Conservation (phyloP, 2,888 invertebrate genomes). For the Rambutsinella grinnellia region DNA sequence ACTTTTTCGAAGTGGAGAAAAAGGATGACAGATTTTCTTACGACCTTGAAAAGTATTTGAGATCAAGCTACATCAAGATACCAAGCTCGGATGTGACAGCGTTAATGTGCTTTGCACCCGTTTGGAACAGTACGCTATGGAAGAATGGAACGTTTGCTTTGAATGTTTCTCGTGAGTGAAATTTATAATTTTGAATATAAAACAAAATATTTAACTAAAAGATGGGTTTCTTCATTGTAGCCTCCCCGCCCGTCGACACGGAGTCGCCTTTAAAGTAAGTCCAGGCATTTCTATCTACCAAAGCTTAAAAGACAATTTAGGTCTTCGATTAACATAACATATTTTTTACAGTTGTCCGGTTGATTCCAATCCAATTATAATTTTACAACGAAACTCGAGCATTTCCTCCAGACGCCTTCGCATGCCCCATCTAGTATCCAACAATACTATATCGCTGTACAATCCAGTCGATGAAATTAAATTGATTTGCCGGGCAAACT, state of each 20-base stretch:
- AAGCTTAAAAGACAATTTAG: not conserved
- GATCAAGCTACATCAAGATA: conserved; percentile 55
- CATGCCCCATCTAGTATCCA: conserved; percentile 52
- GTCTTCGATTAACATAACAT: not conserved
- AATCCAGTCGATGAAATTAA: conserved; percentile 58
- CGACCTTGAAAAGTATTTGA: conserved; percentile 52
- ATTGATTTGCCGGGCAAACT: conserved; percentile 58
- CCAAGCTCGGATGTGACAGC: conserved; percentile 45
- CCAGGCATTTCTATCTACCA: not conserved
- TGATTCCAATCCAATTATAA: conserved; percentile 50
- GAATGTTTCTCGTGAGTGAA: conserved; percentile 44
- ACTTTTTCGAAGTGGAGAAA: conserved; percentile 55
- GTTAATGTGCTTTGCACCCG: conserved; percentile 58
- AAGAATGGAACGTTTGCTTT: conserved; percentile 48
- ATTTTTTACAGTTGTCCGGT: conserved; percentile 40
- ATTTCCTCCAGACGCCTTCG: conserved; percentile 46
- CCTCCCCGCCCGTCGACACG: conserved; percentile 44
- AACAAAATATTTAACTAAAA: not conserved
- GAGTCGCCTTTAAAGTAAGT: conserved; percentile 48
- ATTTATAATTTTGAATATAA: not conserved
- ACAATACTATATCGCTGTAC: conserved; percentile 48
- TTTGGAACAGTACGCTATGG: conserved; percentile 55
- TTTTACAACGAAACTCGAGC: conserved; percentile 52
- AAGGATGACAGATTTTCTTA: conserved; percentile 48
- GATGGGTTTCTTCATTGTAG: conserved; percentile 11